Evolutionary conservation across 1,140 invertebrate genomes (phyloP).

Genomic region (Riptortus pedestris): DNA sequence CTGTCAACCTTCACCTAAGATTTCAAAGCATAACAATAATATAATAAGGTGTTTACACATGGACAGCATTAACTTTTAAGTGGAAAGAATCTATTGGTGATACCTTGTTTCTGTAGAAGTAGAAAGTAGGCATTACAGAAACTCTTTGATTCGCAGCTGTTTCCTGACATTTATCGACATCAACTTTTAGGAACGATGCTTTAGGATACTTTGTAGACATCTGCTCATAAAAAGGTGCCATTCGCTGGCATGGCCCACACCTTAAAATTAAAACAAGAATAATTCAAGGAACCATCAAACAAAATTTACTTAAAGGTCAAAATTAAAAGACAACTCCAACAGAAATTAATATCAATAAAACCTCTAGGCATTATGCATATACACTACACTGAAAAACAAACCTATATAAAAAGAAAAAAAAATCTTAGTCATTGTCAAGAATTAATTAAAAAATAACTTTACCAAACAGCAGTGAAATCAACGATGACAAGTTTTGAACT

Average conservation of each 20-base stretch:
- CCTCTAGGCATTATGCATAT: no score
- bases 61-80: neutral
- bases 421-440: no score
- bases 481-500: conserved; percentile 83
- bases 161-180: conserved; percentile 80
- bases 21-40: neutral
- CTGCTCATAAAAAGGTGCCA: conserved; percentile 82
- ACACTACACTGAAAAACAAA: no score
- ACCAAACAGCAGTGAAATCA: conserved; percentile 88
- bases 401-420: no score
- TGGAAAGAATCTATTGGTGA: conserved; percentile 19
- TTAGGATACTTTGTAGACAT: conserved; percentile 73
- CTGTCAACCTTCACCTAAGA: conserved; percentile 59
- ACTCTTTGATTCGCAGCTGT: conserved; percentile 77
- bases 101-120: conserved; percentile 82
- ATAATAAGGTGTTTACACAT: no score
- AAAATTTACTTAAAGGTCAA: conserved; percentile 12
- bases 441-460: no score
- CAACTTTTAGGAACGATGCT: conserved; percentile 89
- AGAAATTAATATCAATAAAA: no score
- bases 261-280: conserved; percentile 40
- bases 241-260: conserved; percentile 90
- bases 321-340: neutral
- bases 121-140: conserved; percentile 94
- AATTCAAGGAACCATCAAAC: conserved; percentile 17